Evolutionary conservation across 2,113 vertebrate genomes (phyloP).

Genomic region (Dipodomys merriami): DNA sequence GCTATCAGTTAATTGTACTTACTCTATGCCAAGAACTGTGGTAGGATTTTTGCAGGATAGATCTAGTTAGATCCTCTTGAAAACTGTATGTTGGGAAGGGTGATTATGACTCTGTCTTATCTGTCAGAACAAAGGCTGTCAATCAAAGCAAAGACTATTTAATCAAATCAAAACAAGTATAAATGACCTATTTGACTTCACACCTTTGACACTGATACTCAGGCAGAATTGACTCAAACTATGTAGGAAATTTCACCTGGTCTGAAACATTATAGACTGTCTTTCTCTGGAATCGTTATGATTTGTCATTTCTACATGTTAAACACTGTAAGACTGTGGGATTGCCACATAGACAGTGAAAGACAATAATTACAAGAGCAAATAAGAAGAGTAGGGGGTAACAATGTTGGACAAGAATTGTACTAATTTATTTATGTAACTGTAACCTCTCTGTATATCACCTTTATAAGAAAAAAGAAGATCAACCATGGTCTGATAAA

Average conservation of each 20-base stretch:
- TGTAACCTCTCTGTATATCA: too few species aligned
- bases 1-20: background rate
- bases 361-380: background rate
- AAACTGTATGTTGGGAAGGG: background rate
- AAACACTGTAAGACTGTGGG: background rate
- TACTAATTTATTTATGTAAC: too few species aligned
- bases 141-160: background rate
- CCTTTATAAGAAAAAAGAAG: background rate
- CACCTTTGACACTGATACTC: background rate
- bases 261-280: background rate
- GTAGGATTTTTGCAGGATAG: background rate
- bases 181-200: background rate
- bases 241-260: background rate
- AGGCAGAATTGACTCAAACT: background rate
- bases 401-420: too few species aligned
- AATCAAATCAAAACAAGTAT: background rate
- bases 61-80: background rate
- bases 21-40: background rate
- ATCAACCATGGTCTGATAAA: background rate
- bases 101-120: background rate
- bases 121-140: background rate
- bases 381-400: background rate
- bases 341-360: background rate
- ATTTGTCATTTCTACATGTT: background rate
- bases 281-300: background rate